These are phyloP conservation scores for Apis mellifera DNA, from an alignment of 1,140 invertebrate species.

Conservation along the genomic window Amel_HAv3.1 CM009934.2:7201001-7201500, in stretches of 20 bases:
- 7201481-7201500: not conserved
- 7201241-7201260: not conserved
- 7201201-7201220: not conserved
- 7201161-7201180: not conserved
- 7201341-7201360: not conserved
- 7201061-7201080: slow-evolving; percentile 1
- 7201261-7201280: not conserved
- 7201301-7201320: not conserved
- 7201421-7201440: not conserved
- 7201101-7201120: slow-evolving; percentile 42
- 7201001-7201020: slow-evolving; percentile 1
- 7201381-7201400: not conserved
- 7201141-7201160: not conserved
- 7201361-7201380: not conserved
- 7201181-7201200: not conserved
- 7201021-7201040: slow-evolving; percentile 1
- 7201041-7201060: not conserved
- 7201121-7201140: slow-evolving; percentile 14
- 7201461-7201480: not conserved
- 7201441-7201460: not conserved
- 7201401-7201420: not conserved
- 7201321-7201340: not conserved
- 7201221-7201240: not conserved
- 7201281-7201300: not conserved
- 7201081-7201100: slow-evolving; percentile 2